Evolutionary conservation across 2,888 invertebrate species (phyloP), one percentile per base, ranked within the genome.

Genomic region (Anoncus sp.): DNA sequence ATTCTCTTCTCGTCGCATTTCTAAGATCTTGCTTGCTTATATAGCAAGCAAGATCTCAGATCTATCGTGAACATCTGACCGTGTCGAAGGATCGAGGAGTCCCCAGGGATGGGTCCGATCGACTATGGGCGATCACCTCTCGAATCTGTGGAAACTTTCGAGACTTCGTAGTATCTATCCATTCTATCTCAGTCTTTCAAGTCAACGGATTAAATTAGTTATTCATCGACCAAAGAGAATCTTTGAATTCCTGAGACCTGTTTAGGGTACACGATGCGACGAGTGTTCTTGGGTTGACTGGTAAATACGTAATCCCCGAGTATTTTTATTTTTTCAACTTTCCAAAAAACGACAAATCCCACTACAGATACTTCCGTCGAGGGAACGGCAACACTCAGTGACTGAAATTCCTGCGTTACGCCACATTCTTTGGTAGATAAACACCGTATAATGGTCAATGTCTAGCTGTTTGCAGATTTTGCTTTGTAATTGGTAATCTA

Each of bases 11-110:
- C 27, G n/a, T 43, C 43, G 31, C 20, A 20, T 71, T 51, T 40
- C 14, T 24, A 4, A 51, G 16, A 12, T 9, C 49, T 3, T 20
- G 22, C n/a, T 43, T 24, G 53, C 53, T n/a, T n/a, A n/a, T n/a
- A n/a, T n/a, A n/a, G n/a, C n/a, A n/a, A n/a, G n/a, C n/a, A n/a
- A n/a, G n/a, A n/a, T n/a, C n/a, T n/a, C n/a, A n/a, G n/a, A n/a
- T n/a, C n/a, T 40, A 53, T 66, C 51, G 38, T 12, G 51, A 14
- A 40, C 51, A 53, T 53, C n/a, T 6, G 27, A 53, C 40, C 51
- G 24, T 12, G 38, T 12, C 22, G 51, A 18, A 53, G 51, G 16
- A 53, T 24, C 65, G 24, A 27, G 12, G 9, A 20, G 35, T 40
- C 16, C 22, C 16, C 16, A 18, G 24, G 51, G 24, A 51, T 38